Percentiles rank a stretch among this genome's conserved stretches.
phyloP scores from a whole-genome alignment of 2,888 invertebrate genomes.

The Rhimphoctona megacephalus region DNA sequence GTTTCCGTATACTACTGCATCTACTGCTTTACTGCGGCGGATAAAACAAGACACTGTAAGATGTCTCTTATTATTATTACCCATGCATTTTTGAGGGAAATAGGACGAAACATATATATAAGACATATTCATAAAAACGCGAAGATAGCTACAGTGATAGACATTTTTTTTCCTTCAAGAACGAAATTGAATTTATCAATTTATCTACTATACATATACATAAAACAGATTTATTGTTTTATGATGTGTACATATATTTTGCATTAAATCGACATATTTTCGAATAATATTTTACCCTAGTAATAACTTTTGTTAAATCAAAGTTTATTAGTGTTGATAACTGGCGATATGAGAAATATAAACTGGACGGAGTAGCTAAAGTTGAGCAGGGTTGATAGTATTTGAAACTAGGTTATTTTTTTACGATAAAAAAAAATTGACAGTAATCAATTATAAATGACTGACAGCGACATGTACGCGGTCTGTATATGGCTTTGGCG shows the following conservation, averaged over 20 bases:
- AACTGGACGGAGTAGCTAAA: no score
- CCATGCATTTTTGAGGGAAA: slow-evolving; percentile 76
- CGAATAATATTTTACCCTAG: not conserved
- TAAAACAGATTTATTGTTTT: not conserved
- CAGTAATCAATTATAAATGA: no score
- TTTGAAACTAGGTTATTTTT: no score
- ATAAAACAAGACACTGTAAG: slow-evolving; percentile 56
- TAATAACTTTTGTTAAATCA: not conserved
- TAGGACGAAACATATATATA: slow-evolving; percentile 47
- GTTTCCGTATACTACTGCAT: slow-evolving; percentile 8
- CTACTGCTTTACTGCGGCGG: not conserved
- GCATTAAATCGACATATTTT: not conserved
- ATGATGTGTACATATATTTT: not conserved
- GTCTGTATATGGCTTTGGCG: no score
- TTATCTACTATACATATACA: not conserved
- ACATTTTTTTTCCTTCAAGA: slow-evolving; percentile 44
- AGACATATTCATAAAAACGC: slow-evolving; percentile 72
- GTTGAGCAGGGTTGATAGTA: no score
- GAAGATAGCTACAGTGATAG: slow-evolving; percentile 66
- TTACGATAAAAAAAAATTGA: no score
- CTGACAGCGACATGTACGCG: no score
- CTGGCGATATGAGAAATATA: not conserved
- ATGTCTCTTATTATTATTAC: slow-evolving; percentile 74
- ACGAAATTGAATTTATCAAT: not conserved
- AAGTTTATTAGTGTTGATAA: not conserved